Evolutionary conservation across 1,140 invertebrate genomes (phyloP), one percentile per base, ranked within the genome.

Genomic region (Atta cephalotes): DNA sequence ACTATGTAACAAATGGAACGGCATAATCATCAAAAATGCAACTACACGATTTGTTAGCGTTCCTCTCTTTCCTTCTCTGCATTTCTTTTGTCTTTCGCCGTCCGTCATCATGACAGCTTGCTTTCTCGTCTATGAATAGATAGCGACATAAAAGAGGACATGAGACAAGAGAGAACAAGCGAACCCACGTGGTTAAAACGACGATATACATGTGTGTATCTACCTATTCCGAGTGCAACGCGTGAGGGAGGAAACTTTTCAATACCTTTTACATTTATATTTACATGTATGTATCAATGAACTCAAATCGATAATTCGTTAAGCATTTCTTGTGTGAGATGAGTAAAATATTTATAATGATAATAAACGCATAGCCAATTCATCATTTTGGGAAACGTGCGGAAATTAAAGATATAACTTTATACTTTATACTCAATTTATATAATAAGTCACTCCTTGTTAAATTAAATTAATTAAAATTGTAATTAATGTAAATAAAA

Each of bases 111-210:
- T 88, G 89, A 88, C 89, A 66, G 86, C 89, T 86, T 62, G 89
- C 89, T 90, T 90, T 90, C 89, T 90, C 89, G 76, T 90, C 89
- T 90, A 90, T 90, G 86, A 88, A 90, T 91, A 91, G 89, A 90
- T 79, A 79, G 72, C 70, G 82, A 62, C 62, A 91, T 82, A 91
- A 91, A 91, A 84, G 86, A 88, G 89, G 87, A 90, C 77, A 70
- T 78, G 76, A 58, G 56, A 72, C 31, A 28, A 28, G 58, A 85
- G 49, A 31, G 68, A 62, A 79, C 56, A 66, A 35, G 16, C 74
- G 51, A 79, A 90, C 86, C 86, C 85, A 90, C 89, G 88, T 90
- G 88, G 89, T 77, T 31, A 56, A 49, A 62, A 25, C 14, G 56
- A 28, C 35, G n/a, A 4, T 74, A 82, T 25, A 53, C 60, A 70